Base-by-base conservation (phyloP, 2,113 vertebrate species). In the Myodes glareolus region DNA sequence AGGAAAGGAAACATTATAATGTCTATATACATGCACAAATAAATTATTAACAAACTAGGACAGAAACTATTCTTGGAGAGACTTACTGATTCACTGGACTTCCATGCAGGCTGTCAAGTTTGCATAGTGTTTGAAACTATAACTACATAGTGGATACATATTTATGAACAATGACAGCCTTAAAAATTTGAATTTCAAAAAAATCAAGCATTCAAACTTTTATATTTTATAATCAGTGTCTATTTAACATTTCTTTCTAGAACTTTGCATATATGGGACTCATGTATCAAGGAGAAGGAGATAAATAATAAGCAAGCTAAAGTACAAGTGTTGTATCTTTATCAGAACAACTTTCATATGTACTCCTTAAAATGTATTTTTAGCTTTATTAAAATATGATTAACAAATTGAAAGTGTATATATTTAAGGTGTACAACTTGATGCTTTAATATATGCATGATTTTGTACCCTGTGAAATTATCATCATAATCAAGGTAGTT, bases 91-190 rank as follows among this genome's bases (percentile, higher is more conserved):
- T 67, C 78, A 23, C n/a, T 93, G n/a, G 25, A 11, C 33, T 27
- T 93, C 42, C 8, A 72, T 63, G 6, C 42, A 94, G 33, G 36
- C 36, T 55, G 89, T 91, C 73, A 95, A 96, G 63, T 47, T 73
- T 88, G 16, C 12, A 23, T 42, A 75, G 14, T 3, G 36, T 70
- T 94, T 95, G 61, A 92, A 93, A 93, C 61, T 55, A 63, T 89
- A 82, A 89, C 19, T 77, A 86, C 13, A 19, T 21, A 88, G 14
- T 67, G 29, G n/a, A 78, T 36, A 67, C 92, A 72, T 77, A 39
- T 89, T 92, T 89, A 96, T 85, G 36, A 96, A 94, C 16, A 91
- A 45, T 87, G 81, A 85, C 25, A 91, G 7, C 0, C 47, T 85
- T 63, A 88, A 65, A 95, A 91, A 27, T 90, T 31, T 0, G 27